Evolutionary conservation across 1,140 invertebrate species (phyloP).

Genomic region (Tribolium castaneum): DNA sequence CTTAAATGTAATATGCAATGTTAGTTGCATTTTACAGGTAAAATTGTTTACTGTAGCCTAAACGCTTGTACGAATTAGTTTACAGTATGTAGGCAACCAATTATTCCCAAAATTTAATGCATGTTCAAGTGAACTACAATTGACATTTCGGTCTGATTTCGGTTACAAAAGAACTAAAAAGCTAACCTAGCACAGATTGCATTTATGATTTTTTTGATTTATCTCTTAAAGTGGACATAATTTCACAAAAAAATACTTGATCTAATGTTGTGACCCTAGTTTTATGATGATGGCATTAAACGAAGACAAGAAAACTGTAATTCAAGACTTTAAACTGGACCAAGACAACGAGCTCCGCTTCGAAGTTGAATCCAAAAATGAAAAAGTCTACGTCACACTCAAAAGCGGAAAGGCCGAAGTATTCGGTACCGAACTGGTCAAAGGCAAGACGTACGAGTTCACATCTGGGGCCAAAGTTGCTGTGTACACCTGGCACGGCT

Average conservation of each 20-base stretch:
- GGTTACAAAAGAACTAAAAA: no score
- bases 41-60: no score
- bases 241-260: background rate
- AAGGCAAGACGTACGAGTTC: constrained; percentile 94
- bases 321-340: constrained; percentile 88
- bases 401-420: constrained; percentile 92
- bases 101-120: no score
- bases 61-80: no score
- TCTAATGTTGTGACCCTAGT: background rate
- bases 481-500: constrained; percentile 96
- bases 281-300: background rate
- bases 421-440: constrained; percentile 96
- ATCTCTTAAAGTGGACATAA: background rate
- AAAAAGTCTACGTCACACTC: constrained; percentile 87
- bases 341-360: constrained; percentile 90
- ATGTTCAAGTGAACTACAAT: no score
- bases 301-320: constrained; percentile 55
- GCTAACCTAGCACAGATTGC: no score
- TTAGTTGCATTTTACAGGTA: no score
- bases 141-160: no score
- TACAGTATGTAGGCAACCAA: no score
- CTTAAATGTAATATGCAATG: no score
- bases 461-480: constrained; percentile 92
- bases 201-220: background rate
- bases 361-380: constrained; percentile 90